phyloP scores from a whole-genome alignment of 2,113 vertebrate genomes.

The Carettochelys insculpta region DNA sequence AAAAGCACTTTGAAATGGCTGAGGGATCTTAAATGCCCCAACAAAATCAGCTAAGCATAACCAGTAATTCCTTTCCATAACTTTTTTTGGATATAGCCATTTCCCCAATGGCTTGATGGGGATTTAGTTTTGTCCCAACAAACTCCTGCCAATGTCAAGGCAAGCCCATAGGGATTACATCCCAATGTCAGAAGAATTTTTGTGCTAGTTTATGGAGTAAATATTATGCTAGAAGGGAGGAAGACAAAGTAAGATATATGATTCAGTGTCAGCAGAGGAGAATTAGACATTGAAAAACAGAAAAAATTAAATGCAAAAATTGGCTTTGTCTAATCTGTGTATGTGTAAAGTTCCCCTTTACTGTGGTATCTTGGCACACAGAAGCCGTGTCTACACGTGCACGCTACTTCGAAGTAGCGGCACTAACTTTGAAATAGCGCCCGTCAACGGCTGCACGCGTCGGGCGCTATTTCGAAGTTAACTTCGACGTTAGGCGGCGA shows the following conservation, averaged over 20 bases:
- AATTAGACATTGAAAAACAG: background rate
- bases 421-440: too few species aligned
- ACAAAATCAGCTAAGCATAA: background rate
- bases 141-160: background rate
- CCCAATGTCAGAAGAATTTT: background rate
- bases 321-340: background rate
- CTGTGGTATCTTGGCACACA: background rate
- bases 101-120: background rate
- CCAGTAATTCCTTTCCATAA: background rate
- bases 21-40: background rate
- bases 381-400: too few species aligned
- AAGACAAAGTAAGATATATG: background rate
- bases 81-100: background rate
- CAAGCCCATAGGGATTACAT: background rate
- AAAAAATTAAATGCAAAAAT: background rate
- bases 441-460: too few species aligned
- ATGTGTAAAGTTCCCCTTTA: background rate
- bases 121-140: background rate
- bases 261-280: background rate
- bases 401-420: too few species aligned
- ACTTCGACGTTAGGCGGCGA: too few species aligned
- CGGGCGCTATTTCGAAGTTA: too few species aligned
- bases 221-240: background rate
- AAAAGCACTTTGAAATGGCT: background rate
- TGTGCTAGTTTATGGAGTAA: background rate